Evolutionary conservation across 2,113 vertebrate species (phyloP), one percentile per base, ranked within the genome.

Genomic region (Pelusios castaneus): DNA sequence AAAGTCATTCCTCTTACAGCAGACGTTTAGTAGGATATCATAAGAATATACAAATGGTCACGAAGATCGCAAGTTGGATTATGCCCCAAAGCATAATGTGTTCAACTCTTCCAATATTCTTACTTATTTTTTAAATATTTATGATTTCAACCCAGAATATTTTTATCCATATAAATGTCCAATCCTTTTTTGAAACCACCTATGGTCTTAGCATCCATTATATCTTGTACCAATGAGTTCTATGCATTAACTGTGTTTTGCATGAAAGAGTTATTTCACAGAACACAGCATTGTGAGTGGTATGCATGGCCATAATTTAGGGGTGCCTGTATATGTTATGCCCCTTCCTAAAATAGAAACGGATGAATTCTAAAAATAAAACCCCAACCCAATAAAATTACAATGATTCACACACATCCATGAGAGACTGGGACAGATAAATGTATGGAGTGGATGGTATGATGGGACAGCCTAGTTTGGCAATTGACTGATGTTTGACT

Each of bases 81-180:
- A 90, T 84, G 84, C 92, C 85, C 87, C 84, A 73, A 90, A 85
- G 86, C 82, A 92, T 49, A 63, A 92, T 92, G 82, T 94, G 92
- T 79, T 84, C 95, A 95, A 97, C 95, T 93, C 95, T 94, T 96
- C 95, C 95, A 92, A 16, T 91, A 38, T 73, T 87, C 84, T 95
- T 94, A 84, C 92, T 95, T 87, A 95, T 95, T 95, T 93, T 70
- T 95, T 82, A 97, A 97, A 95, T 95, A 96, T 88, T 92, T 93
- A 95, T 93, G 76, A 91, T 96, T 95, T 94, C 92, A 92, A 85
- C 93, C 80, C 79, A 90, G 92, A 84, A 78, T 85, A 86, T 77
- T 95, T 94, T 96, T 93, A 93, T 93, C 96, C 93, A 94, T 95
- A 91, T 91, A 95, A 95, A 95, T 84, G 91, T 93, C 91, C 87